These are phyloP conservation scores for Leucoma salicis DNA, from an alignment of 2,888 invertebrate species.

Conservation along the genomic window DNA sequence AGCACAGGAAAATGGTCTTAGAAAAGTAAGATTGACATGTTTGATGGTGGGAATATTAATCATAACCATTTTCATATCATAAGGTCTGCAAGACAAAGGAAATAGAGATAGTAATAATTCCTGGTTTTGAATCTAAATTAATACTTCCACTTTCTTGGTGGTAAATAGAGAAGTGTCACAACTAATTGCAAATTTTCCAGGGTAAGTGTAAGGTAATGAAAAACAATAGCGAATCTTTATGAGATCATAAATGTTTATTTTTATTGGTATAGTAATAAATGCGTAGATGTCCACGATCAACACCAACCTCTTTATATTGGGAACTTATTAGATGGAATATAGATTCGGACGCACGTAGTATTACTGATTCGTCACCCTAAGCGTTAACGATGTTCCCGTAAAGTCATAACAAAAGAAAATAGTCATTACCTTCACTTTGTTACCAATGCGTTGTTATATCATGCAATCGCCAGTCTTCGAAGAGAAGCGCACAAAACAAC, in stretches of 20 bases:
- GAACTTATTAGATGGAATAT: neutral
- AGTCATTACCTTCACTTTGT: slow-evolving; percentile 59
- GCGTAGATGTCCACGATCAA: neutral
- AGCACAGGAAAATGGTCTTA: too few relatives aligned
- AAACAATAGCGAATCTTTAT: neutral
- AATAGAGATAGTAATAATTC: too few relatives aligned
- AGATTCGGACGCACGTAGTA: slow-evolving; percentile 3
- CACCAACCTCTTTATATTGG: too few relatives aligned
- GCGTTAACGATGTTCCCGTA: slow-evolving; percentile 9
- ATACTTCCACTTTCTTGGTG: too few relatives aligned
- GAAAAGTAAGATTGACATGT: too few relatives aligned
- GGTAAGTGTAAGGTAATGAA: neutral
- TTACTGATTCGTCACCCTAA: neutral
- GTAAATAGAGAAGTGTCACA: too few relatives aligned
- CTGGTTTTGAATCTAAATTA: too few relatives aligned
- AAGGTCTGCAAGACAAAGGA: too few relatives aligned
- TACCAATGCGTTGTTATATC: slow-evolving; percentile 56
- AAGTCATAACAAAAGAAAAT: slow-evolving; percentile 54
- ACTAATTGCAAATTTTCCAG: neutral
- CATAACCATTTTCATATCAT: too few relatives aligned
- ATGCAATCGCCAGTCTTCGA: slow-evolving; percentile 48
- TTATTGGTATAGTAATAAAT: too few relatives aligned
- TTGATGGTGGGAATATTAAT: too few relatives aligned
- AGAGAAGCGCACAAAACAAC: slow-evolving; percentile 28
- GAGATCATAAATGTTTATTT: too few relatives aligned